phyloP scores from a whole-genome alignment of 2,888 invertebrate species.

The Caenorhabditis auriculariae region DNA sequence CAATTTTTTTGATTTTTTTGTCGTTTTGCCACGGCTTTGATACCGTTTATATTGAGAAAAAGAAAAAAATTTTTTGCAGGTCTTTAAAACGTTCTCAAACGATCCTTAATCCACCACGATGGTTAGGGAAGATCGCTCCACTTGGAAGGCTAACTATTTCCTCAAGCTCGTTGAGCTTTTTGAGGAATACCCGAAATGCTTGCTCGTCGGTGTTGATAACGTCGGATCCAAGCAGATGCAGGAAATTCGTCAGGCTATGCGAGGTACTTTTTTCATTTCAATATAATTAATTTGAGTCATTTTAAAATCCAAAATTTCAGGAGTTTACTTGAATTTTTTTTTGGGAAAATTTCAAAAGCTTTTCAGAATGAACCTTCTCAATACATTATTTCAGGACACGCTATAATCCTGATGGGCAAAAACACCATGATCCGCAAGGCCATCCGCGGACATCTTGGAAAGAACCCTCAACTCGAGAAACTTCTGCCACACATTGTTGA shows the following conservation, averaged over 20 bases:
- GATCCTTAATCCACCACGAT: conserved; percentile 76
- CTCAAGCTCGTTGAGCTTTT: conserved; percentile 88
- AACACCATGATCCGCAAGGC: conserved; percentile 99
- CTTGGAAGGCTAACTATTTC: conserved; percentile 98
- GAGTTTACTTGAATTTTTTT: no score
- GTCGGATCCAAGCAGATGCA: conserved; percentile 99
- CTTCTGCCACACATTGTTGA: conserved; percentile 91
- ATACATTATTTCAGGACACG: conserved; percentile 46
- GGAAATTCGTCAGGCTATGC: conserved; percentile 78
- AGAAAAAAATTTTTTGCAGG: no score
- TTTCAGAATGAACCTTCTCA: no score
- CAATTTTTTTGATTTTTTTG: no score
- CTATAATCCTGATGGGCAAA: conserved; percentile 85
- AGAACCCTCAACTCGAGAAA: conserved; percentile 85
- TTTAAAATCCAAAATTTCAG: no score
- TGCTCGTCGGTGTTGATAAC: conserved; percentile 99
- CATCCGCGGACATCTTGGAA: conserved; percentile 92
- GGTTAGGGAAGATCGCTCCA: conserved; percentile 99
- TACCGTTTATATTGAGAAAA: no score
- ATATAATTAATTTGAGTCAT: no score
- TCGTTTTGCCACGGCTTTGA: no score
- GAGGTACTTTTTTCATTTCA: conserved; percentile 42
- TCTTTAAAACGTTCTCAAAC: conserved; percentile 52
- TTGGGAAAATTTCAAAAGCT: no score
- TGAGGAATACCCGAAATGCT: conserved; percentile 98